Base-by-base conservation (phyloP, 2,797 vertebrate genomes). In the Petrocephalus schoutedeni region DNA sequence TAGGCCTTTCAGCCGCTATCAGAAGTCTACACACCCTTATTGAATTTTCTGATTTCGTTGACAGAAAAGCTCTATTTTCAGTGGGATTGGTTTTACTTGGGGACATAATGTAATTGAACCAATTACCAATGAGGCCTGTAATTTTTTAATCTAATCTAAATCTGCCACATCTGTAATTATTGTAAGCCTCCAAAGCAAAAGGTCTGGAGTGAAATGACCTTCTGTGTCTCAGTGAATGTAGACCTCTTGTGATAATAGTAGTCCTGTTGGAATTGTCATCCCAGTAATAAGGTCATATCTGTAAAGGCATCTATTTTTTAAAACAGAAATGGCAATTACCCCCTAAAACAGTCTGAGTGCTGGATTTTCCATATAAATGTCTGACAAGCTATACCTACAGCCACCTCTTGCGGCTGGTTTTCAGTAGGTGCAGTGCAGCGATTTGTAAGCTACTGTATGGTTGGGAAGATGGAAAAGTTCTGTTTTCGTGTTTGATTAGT, bases 1-100 rank as follows among this genome's bases (percentile, higher is more conserved):
- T 32, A 74, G 32, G 16, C 12, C 1, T 74, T 77, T 36, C 14
- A 16, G 6, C 36, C 16, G 16, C 16, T 80, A 49, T 80, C 74
- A 80, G 41, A 80, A 49, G 74, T 80, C 74, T 21, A 80, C 74
- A 80, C 74, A 80, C 74, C 74, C 74, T 80, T 80, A 49, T 77
- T 77, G 32, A 41, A 77, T n/a, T 49, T 80, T 80, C 41, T 45
- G 19, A 36, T 80, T 80, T 80, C n/a, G 74, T 80, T 80, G 41
- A 8, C 19, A 49, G 74, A 80, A 80, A 80, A 49, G 67, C 67
- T 5, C 67, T 19, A 71, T 36, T 36, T 4, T 4, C 12, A 14
- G 67, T 71, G 28, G 0, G 67, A 71, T 71, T 36, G 16, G 28
- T 71, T 71, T 32, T 71, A 36, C 32, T 36, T 71, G 28, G 32